Base-by-base conservation (phyloP, 2,888 invertebrate genomes). In the Sinodicranocentrus sp. region DNA sequence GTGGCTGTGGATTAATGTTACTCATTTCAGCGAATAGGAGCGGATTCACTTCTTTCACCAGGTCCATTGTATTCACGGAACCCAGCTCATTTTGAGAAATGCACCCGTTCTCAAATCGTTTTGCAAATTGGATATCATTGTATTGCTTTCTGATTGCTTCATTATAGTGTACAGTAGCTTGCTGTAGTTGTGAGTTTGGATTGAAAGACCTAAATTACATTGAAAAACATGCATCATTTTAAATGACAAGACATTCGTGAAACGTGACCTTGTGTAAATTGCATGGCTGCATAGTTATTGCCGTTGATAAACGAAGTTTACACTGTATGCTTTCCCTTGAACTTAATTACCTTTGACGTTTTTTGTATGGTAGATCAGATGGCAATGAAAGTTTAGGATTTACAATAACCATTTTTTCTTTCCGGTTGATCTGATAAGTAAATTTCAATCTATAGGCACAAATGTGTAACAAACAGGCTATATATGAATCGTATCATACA, bases 91-190 rank as follows among this genome's bases (percentile, higher is more conserved):
- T 75, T 8, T 73, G 82, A 1, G 73, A 43, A 15, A 67, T 67
- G 57, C 15, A 33, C 2, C 73, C 82, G 8, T 75, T 73, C 26
- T 82, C 82, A 23, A 23, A 59, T 3, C 82, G 73, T 39, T 68
- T 82, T 19, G 67, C 73, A 21, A 75, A 75, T 25, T 82, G 82
- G n/a, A 75, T 59, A 28, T 82, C 82, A 48, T 82, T 82, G 68
- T 82, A 82, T 33, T 82, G 54, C 68, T 82, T 82, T 19, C 82
- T 57, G 1, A 82, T 54, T 0, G 73, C 75, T 61, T 82, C 82
- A 68, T 82, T 82, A 26, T 82, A 82, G 17, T 75, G 82, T 2
- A 82, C 59, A n/a, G 82, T 82, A 0, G 82, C 82, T 68, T 73
- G 73, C 15, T 82, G 82, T 1, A 82, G 68, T 2, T 54, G 23